phyloP scores from a whole-genome alignment of 2,113 vertebrate genomes.

The Platysteira castanea region DNA sequence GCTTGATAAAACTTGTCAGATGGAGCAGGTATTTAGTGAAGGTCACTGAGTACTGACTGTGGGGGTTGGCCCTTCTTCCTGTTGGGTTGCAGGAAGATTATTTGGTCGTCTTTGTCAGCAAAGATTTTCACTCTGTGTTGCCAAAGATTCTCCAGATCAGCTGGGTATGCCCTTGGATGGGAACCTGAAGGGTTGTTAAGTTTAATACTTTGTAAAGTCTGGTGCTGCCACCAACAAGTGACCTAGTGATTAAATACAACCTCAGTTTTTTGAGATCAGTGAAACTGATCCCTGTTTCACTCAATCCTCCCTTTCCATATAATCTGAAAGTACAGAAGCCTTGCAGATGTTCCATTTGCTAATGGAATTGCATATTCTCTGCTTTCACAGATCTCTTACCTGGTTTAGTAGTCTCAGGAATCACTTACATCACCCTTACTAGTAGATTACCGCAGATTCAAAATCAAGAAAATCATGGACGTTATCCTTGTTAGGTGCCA shows the following conservation, averaged over 20 bases:
- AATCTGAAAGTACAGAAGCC: neutral
- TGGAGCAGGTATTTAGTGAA: neutral
- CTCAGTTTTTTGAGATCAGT: neutral
- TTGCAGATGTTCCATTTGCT: neutral
- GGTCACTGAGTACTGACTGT: neutral
- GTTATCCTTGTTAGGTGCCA: neutral
- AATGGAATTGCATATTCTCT: neutral
- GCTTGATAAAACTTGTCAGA: neutral
- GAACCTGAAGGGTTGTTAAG: neutral
- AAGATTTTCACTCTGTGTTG: neutral
- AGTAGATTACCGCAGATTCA: neutral
- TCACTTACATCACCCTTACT: neutral
- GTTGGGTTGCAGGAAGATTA: neutral
- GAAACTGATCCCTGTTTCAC: neutral
- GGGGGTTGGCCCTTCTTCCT: neutral
- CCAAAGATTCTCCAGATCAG: neutral
- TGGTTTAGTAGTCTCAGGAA: neutral
- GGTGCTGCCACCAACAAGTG: neutral
- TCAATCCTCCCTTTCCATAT: neutral
- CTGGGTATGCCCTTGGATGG: neutral
- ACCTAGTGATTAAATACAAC: neutral
- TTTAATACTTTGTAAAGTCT: neutral
- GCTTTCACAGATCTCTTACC: neutral
- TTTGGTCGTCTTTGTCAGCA: neutral
- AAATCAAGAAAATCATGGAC: rapidly evolving